Percentiles rank a stretch among this genome's conserved stretches.
Conservation (phyloP, 1,140 invertebrate genomes). For the Coenobita brevimanus region DNA sequence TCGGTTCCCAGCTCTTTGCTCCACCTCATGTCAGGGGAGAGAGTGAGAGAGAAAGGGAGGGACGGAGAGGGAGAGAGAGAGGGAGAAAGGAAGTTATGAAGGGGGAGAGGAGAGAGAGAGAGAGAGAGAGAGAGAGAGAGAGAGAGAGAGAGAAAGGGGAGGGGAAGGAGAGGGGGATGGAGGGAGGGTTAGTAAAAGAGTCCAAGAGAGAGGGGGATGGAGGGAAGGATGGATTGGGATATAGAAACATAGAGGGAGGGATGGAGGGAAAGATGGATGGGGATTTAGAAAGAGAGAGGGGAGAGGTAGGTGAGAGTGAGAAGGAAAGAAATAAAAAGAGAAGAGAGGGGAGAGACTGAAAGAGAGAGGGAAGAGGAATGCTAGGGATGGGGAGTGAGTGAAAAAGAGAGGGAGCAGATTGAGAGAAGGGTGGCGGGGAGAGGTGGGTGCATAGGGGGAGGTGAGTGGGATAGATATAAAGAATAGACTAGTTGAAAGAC, state of each 20-base stretch:
- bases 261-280: neutral
- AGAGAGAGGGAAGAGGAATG: too few relatives aligned
- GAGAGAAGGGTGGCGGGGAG: too few relatives aligned
- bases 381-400: too few relatives aligned
- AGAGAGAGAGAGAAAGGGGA: neutral
- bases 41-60: neutral
- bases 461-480: too few relatives aligned
- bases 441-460: too few relatives aligned
- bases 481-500: too few relatives aligned
- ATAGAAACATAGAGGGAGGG: neutral
- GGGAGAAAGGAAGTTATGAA: neutral
- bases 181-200: neutral
- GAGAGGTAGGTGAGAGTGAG: neutral
- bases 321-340: slow-evolving; percentile 3
- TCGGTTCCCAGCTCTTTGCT: slow-evolving; percentile 43
- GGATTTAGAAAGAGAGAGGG: neutral
- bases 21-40: slow-evolving; percentile 49
- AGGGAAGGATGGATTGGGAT: neutral
- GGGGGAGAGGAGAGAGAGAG: neutral
- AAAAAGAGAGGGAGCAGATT: too few relatives aligned
- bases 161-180: neutral
- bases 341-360: neutral
- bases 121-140: slow-evolving; percentile 12
- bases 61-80: slow-evolving; percentile 5
- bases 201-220: neutral